Evolutionary conservation across 2,113 vertebrate genomes (phyloP).

Genomic region (Centropus bengalensis): DNA sequence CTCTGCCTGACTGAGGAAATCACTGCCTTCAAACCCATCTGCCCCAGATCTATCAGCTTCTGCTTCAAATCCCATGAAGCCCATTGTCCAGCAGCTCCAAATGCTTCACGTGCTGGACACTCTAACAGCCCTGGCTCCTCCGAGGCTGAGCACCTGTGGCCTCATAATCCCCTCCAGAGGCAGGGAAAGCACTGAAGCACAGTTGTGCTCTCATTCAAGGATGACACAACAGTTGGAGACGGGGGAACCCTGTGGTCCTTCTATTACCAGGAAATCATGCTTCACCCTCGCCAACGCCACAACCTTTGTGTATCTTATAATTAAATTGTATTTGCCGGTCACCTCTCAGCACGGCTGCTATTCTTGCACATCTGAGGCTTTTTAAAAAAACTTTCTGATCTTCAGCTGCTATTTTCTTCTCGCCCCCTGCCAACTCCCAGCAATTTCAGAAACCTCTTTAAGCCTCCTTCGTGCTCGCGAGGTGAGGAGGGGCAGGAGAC

Average conservation of each 20-base stretch:
- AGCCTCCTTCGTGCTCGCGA: not conserved
- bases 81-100: not conserved
- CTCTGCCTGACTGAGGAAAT: not conserved
- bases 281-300: constrained; percentile 47
- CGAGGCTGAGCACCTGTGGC: not conserved
- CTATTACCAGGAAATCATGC: constrained; percentile 44
- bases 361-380: constrained; percentile 60
- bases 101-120: accelerated
- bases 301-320: constrained; percentile 57
- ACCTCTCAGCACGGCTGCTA: constrained; percentile 72
- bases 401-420: constrained; percentile 6
- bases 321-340: constrained; percentile 76
- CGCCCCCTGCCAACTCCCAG: not conserved
- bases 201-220: not conserved
- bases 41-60: not conserved
- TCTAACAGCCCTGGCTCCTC: accelerated
- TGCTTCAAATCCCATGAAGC: accelerated
- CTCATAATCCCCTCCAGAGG: not conserved
- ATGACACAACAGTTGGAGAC: not conserved
- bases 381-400: not conserved
- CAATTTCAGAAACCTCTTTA: not conserved
- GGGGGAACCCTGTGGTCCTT: constrained; percentile 51
- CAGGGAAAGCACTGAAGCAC: not conserved
- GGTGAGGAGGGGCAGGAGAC: not conserved
- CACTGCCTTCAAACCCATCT: not conserved